A percentile compares a stretch with the other conserved stretches of the same genome.
Conservation (phyloP, 2,888 invertebrate species). For the Desoria tigrina region DNA sequence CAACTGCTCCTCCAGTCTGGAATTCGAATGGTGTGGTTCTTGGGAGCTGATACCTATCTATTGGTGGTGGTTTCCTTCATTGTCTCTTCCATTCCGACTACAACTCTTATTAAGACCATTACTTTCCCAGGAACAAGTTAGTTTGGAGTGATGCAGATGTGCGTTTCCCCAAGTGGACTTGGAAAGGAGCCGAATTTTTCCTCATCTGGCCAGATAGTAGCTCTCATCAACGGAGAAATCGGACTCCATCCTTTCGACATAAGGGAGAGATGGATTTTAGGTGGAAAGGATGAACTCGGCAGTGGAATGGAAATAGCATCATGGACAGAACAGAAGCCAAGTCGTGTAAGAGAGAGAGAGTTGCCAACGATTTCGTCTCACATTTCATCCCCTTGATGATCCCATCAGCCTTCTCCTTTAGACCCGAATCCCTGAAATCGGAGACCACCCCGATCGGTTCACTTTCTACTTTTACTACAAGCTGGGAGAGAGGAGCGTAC, state of each 20-base stretch:
- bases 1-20: too few species aligned
- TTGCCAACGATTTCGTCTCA: conserved; percentile 8
- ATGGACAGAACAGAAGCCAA: background rate
- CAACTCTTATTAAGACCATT: too few species aligned
- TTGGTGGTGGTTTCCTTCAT: background rate
- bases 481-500: too few species aligned
- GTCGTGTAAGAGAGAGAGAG: too few species aligned
- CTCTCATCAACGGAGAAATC: conserved; percentile 8
- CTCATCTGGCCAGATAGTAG: background rate
- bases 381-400: conserved; percentile 9
- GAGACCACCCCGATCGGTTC: too few species aligned
- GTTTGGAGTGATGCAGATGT: conserved; percentile 1
- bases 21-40: too few species aligned
- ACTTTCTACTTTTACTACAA: too few species aligned
- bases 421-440: too few species aligned
- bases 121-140: background rate
- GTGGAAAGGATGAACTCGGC: background rate
- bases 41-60: too few species aligned
- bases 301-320: background rate
- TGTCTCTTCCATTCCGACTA: background rate
- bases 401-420: too few species aligned
- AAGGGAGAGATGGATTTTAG: too few species aligned
- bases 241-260: conserved; percentile 5
- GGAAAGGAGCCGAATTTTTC: too few species aligned
- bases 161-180: conserved; percentile 3